Conservation (phyloP, 2,113 vertebrate species). For the Lophochroa leadbeateri region DNA sequence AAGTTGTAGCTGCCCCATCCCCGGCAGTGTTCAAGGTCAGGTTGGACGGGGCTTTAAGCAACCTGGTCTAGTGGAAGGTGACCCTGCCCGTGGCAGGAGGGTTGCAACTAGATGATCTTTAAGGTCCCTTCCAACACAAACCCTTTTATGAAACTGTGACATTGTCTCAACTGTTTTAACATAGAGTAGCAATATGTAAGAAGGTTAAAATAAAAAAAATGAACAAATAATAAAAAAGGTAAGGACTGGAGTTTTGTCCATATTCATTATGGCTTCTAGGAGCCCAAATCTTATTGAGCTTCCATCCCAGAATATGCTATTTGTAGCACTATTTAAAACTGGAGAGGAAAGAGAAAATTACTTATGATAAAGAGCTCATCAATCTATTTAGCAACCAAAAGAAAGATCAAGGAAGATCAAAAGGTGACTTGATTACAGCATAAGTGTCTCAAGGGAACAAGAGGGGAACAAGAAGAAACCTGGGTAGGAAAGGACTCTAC, state of each 20-base stretch:
- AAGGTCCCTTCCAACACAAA: neutral
- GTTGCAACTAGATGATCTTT: neutral
- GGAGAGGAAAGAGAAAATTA: neutral
- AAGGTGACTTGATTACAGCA: neutral
- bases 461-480: neutral
- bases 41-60: neutral
- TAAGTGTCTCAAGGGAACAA: neutral
- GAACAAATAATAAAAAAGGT: neutral
- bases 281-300: neutral
- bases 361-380: neutral
- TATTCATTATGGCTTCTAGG: neutral
- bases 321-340: neutral
- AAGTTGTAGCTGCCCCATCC: neutral
- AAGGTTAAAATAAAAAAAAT: neutral
- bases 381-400: neutral
- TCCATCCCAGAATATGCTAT: neutral
- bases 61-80: neutral
- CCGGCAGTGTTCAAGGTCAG: neutral
- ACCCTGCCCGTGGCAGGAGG: neutral
- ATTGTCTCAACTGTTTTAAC: neutral
- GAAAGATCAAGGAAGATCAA: conserved; percentile 16
- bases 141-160: neutral
- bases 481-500: neutral
- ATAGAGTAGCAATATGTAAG: neutral
- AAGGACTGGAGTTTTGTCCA: neutral